Base-by-base conservation (phyloP, 2,797 vertebrate genomes). In the Molossus alvarezi region DNA sequence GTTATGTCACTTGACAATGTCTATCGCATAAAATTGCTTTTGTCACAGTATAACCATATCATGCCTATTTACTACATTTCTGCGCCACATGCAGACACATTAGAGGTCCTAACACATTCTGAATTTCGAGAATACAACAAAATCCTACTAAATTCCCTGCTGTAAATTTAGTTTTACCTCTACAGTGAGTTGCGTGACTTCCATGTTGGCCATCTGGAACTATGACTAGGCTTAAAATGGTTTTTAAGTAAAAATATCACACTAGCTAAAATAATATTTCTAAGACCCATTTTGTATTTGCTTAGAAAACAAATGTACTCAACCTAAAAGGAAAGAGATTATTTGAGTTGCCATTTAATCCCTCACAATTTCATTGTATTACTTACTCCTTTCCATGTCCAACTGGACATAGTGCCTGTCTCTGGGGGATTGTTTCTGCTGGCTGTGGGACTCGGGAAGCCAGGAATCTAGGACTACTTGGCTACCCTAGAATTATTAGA, bases 191-290 rank as follows among this genome's bases (percentile, higher is more conserved):
- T 93, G 73, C 69, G 60, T 87, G 64, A 94, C 95, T 96, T 94
- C 51, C 29, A 37, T 89, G 37, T 64, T 82, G 37, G 25, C 69
- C 79, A 84, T 94, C 93, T 95, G 92, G 90, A 90, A 81, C 41
- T 72, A 51, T 86, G 84, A 87, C 86, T 76, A 48, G 33, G 85
- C 37, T 93, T 93, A 90, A 91, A 88, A 85, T 85, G 62, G 14
- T 75, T 95, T 97, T 87, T 90, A 88, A 72, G 55, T 60, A 83
- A 93, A 91, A 94, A 51, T 27, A 86, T 57, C 71, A 95, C 29
- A 64, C 13, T 29, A 69, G 58, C 45, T 93, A 77, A 95, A 96
- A 95, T 85, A 83, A 91, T 94, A 93, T 90, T 81, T 90, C 69
- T 93, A 79, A 83, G 41, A 91, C 45, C 60, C 67, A 79, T 88